These are phyloP conservation scores for Anniella stebbinsi DNA, from an alignment of 2,797 vertebrate species.

Conservation along the genomic window DNA sequence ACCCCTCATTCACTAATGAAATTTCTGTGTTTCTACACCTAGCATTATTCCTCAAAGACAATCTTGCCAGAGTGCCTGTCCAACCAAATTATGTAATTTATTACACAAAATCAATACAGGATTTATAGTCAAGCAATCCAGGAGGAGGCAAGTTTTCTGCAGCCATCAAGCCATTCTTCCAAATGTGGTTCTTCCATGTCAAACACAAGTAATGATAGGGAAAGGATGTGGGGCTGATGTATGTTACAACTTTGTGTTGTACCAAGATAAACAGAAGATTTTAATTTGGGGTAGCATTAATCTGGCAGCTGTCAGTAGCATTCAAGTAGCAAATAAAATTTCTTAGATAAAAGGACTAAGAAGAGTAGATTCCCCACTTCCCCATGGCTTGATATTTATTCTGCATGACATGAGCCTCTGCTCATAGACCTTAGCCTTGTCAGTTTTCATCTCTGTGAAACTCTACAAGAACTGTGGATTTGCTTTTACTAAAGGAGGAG, in stretches of 20 bases:
- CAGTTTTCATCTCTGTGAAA: constrained; percentile 63
- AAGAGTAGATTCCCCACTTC: constrained; percentile 44
- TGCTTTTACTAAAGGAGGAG: constrained; percentile 10
- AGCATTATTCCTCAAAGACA: neutral
- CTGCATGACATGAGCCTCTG: constrained; percentile 34
- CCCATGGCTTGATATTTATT: constrained; percentile 38
- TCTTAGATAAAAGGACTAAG: constrained; percentile 50
- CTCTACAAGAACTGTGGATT: constrained; percentile 49
- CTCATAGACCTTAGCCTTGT: constrained; percentile 57
- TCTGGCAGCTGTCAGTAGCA: constrained; percentile 45
- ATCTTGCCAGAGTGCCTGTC: neutral
- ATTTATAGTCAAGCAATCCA: neutral
- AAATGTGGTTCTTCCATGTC: neutral
- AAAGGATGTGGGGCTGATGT: neutral
- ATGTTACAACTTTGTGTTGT: constrained; percentile 1
- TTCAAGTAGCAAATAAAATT: constrained; percentile 50
- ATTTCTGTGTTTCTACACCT: neutral
- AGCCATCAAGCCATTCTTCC: neutral
- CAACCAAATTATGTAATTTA: neutral
- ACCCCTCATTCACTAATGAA: neutral
- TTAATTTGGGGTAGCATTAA: constrained; percentile 58
- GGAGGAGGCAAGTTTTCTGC: neutral
- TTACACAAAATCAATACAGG: neutral
- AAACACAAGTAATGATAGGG: constrained; percentile 2
- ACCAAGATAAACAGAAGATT: constrained; percentile 31